Conservation (phyloP, 2,888 invertebrate genomes). For the Cephus nigrinus region DNA sequence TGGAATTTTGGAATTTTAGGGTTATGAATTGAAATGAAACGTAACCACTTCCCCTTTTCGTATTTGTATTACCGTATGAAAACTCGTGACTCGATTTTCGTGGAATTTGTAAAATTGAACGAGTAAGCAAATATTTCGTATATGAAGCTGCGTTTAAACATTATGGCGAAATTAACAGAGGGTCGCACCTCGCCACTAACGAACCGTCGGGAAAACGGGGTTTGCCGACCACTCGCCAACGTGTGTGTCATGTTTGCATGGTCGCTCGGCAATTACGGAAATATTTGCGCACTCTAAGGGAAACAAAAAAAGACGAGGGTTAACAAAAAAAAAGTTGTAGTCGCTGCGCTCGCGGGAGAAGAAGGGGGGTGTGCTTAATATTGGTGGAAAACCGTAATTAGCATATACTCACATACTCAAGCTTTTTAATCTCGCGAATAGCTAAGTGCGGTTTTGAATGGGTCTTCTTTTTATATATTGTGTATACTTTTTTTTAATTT, state of each 20-base stretch:
- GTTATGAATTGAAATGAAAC: not conserved
- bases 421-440: not conserved
- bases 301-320: constrained; percentile 9
- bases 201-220: not conserved
- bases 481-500: not conserved
- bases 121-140: not conserved
- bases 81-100: not conserved
- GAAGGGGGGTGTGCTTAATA: not conserved
- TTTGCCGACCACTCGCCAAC: not conserved
- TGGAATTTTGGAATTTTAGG: not conserved
- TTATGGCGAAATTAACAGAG: constrained; percentile 43
- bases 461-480: not conserved
- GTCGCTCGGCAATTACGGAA: constrained; percentile 40
- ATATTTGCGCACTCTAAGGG: constrained; percentile 32
- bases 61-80: not conserved
- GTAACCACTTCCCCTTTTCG: not conserved
- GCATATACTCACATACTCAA: not conserved
- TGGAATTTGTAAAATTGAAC: not conserved
- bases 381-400: not conserved
- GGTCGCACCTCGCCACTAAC: constrained; percentile 11
- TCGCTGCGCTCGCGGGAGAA: not conserved
- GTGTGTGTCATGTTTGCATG: constrained; percentile 27
- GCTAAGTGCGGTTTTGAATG: not conserved
- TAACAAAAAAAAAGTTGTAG: not conserved
- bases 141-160: constrained; percentile 37